Percentiles rank a stretch among this genome's conserved stretches.
Evolutionary conservation across 2,888 invertebrate genomes (phyloP).

Genomic region (Xiphydria camelus): DNA sequence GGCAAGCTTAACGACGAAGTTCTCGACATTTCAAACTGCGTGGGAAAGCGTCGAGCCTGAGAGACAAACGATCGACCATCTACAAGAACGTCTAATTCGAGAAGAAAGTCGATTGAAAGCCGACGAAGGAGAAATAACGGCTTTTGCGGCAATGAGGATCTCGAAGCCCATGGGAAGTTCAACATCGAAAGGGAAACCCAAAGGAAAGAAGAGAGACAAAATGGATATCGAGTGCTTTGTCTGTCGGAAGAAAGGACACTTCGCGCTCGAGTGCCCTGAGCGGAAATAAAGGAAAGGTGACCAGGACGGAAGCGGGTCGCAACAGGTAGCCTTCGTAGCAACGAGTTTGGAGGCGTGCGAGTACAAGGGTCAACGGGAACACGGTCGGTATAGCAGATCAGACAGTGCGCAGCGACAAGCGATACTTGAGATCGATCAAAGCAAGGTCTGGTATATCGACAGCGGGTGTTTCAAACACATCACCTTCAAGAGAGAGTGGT

Average conservation of each 20-base stretch:
- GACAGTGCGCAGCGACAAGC: neutral
- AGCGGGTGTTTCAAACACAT: slow-evolving; percentile 19
- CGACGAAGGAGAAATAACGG: neutral
- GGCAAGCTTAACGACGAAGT: slow-evolving; percentile 10
- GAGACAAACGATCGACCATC: slow-evolving; percentile 3
- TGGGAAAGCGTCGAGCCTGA: slow-evolving; percentile 12
- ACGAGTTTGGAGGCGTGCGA: slow-evolving; percentile 2
- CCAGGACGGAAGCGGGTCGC: too few relatives aligned
- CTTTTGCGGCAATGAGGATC: slow-evolving; percentile 7
- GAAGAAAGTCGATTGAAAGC: slow-evolving; percentile 6
- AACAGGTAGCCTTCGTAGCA: too few relatives aligned
- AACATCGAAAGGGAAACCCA: neutral
- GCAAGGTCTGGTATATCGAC: slow-evolving; percentile 14
- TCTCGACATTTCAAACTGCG: slow-evolving; percentile 8
- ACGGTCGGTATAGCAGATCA: neutral
- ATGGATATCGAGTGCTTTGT: slow-evolving; percentile 2
- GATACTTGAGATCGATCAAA: slow-evolving; percentile 1
- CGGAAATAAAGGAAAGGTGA: too few relatives aligned
- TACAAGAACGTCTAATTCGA: slow-evolving; percentile 8
- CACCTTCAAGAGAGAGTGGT: too few relatives aligned
- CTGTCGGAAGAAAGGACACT: neutral
- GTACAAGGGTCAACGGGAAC: slow-evolving; percentile 5
- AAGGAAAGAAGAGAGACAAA: too few relatives aligned
- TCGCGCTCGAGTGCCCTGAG: neutral
- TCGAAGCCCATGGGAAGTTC: neutral